phyloP scores from a whole-genome alignment of 2,113 vertebrate genomes.

The Oplegnathus fasciatus region DNA sequence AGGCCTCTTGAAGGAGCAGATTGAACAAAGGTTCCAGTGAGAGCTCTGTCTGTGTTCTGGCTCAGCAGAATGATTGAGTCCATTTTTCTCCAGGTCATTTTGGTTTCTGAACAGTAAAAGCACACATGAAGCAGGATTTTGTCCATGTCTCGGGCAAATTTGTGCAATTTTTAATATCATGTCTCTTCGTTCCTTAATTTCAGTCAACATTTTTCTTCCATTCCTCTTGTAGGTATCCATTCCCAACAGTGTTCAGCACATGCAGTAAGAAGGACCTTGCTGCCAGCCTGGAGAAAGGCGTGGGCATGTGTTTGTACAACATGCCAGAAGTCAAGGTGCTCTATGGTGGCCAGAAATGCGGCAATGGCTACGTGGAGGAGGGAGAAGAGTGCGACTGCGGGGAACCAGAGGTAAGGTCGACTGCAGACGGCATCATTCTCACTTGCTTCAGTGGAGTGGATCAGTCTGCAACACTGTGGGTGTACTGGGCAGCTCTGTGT shows the following conservation, averaged over 20 bases:
- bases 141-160: neutral
- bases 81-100: constrained; percentile 18
- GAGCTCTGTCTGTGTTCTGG: constrained; percentile 18
- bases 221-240: constrained; percentile 87
- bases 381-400: constrained; percentile 98
- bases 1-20: constrained; percentile 22
- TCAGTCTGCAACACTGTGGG: constrained; percentile 4
- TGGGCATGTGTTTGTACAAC: constrained; percentile 98
- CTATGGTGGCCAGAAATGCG: constrained; percentile 95
- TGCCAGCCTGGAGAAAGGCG: constrained; percentile 95
- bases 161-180: neutral
- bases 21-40: constrained; percentile 27
- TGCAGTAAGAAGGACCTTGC: constrained; percentile 97
- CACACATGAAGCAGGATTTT: constrained; percentile 1
- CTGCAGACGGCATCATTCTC: neutral
- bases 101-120: constrained; percentile 12
- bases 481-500: neutral
- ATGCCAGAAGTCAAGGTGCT: constrained; percentile 94
- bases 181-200: neutral
- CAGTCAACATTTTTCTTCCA: neutral
- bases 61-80: constrained; percentile 2
- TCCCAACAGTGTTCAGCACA: constrained; percentile 96
- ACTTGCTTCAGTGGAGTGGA: constrained; percentile 4
- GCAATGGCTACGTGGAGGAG: constrained; percentile 96
- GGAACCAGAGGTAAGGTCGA: constrained; percentile 89